Evolutionary conservation across 2,797 vertebrate species (phyloP).

Genomic region (Anisognathus igniventris): DNA sequence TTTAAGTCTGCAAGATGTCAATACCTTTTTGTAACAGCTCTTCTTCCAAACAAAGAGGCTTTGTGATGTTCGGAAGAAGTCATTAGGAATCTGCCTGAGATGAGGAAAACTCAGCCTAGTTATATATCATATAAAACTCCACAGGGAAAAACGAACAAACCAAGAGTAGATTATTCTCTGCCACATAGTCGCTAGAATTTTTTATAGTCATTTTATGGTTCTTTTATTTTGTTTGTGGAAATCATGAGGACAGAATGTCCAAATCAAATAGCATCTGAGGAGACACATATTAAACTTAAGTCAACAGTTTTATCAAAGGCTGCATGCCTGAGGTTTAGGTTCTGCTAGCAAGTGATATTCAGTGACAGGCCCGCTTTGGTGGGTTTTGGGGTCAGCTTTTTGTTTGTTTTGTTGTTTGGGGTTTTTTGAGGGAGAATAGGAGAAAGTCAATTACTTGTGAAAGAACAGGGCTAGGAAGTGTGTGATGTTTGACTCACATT

Average conservation of each 20-base stretch:
- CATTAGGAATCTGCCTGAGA: neutral
- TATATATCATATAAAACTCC: neutral
- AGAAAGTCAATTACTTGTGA: neutral
- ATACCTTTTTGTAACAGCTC: neutral
- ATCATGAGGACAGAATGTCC: neutral
- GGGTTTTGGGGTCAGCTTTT: rapidly evolving
- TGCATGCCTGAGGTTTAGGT: neutral
- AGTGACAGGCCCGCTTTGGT: neutral
- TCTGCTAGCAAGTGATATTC: neutral
- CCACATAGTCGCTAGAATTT: neutral
- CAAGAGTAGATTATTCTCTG: neutral
- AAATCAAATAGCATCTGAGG: neutral
- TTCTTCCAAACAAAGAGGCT: neutral
- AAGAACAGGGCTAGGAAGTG: neutral
- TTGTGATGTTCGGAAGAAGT: neutral
- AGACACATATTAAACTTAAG: neutral
- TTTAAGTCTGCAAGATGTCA: neutral
- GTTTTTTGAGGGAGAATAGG: neutral
- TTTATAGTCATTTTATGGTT: neutral
- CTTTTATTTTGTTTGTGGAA: neutral
- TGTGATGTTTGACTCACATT: neutral
- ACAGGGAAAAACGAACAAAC: neutral
- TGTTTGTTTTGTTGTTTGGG: neutral
- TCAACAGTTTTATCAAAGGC: neutral
- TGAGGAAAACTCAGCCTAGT: neutral